Base-by-base conservation (phyloP, 2,888 invertebrate genomes). In the Strigamia crassipes region DNA sequence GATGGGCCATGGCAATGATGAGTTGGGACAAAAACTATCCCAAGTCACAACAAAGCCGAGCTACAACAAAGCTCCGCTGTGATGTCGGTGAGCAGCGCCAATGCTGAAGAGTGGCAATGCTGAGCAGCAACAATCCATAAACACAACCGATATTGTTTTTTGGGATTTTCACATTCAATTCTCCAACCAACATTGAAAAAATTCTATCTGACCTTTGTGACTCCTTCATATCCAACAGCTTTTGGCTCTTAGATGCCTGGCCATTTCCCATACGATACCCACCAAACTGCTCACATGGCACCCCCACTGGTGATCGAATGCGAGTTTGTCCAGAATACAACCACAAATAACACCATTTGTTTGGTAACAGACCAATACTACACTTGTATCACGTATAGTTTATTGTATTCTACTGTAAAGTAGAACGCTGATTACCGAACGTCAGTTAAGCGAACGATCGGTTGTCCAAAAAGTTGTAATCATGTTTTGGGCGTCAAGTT, bases 241-340 rank as follows among this genome's bases (percentile, higher is more conserved):
- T 73, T 73, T 73, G 73, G 73, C 73, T 31, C 13, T 73, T n/a
- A 31, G 27, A 31, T 12, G 31, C 61, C 6, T 61, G 12, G 73
- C 73, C 73, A 31, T 73, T 73, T 10, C 73, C 73, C 27, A 31
- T 73, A 23, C 21, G 73, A 27, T 73, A 27, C 3, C 73, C 73
- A 27, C 73, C 12, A 73, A 73, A 73, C 73, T 73, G 73, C 73
- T 27, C 31, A 73, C 31, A 73, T 73, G 73, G 73, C 73, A 73
- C 73, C 27, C 73, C 27, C 73, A 31, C 31, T 27, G 73, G 73
- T 31, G 31, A 27, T 73, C 31, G 73, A 73, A 38, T 73, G 73
- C 13, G 1, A 73, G 13, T 31, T 73, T 73, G 12, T 27, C 12
- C 27, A 1, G 73, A 3, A 27, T 27, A 73, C 73, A 13, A 31